Evolutionary conservation across 2,888 invertebrate genomes (phyloP).

Genomic region (Dusona sp.): DNA sequence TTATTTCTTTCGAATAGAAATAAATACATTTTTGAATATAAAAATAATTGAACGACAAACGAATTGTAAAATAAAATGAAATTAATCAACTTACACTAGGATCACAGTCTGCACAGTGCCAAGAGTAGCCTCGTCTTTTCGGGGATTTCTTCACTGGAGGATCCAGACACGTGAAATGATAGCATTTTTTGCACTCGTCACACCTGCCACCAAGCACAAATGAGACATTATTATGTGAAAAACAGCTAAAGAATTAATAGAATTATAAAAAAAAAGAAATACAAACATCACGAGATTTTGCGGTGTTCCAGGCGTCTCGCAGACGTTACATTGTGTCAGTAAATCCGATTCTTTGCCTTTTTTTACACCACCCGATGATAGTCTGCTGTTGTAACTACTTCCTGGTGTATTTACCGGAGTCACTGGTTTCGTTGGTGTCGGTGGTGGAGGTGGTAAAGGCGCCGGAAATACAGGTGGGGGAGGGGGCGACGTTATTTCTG

Average conservation of each 20-base stretch:
- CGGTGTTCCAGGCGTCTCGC: slow-evolving; percentile 87
- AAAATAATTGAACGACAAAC: background rate
- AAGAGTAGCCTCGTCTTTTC: slow-evolving; percentile 96
- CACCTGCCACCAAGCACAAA: slow-evolving; percentile 87
- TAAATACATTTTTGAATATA: background rate
- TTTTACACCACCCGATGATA: slow-evolving; percentile 75
- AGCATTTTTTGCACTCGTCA: slow-evolving; percentile 95
- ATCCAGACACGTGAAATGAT: slow-evolving; percentile 96
- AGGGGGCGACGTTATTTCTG: slow-evolving; percentile 82
- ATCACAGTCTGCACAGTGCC: slow-evolving; percentile 98
- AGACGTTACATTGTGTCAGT: slow-evolving; percentile 89
- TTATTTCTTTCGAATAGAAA: background rate
- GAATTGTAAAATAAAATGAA: background rate
- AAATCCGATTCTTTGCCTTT: slow-evolving; percentile 83
- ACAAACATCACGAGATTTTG: slow-evolving; percentile 90
- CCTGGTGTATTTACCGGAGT: slow-evolving; percentile 60
- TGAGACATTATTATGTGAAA: background rate
- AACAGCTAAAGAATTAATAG: background rate
- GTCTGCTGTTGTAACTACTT: slow-evolving; percentile 72
- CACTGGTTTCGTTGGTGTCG: slow-evolving; percentile 75
- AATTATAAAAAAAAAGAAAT: slow-evolving; percentile 18
- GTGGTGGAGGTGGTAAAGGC: slow-evolving; percentile 75
- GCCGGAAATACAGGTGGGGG: slow-evolving; percentile 68
- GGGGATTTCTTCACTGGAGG: slow-evolving; percentile 97
- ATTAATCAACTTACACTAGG: slow-evolving; percentile 89